A percentile compares a stretch with the other conserved stretches of the same genome.
phyloP scores from a whole-genome alignment of 1,140 invertebrate genomes.

The Halyomorpha halys region DNA sequence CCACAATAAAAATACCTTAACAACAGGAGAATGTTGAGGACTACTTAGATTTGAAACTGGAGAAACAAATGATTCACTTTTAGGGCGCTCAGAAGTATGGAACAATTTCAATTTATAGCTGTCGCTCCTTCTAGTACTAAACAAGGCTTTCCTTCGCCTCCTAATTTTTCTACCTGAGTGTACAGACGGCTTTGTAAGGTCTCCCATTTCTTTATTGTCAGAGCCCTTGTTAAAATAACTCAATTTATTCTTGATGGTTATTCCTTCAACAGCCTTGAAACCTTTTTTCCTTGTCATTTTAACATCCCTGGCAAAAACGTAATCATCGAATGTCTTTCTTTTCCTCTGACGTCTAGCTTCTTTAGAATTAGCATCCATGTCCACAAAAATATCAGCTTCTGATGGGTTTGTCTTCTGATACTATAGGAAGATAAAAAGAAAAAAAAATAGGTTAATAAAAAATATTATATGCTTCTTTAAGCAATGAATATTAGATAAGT shows the following conservation, averaged over 20 bases:
- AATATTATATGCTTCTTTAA: too few relatives aligned
- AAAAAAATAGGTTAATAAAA: slow-evolving; percentile 26
- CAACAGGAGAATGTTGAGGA: too few relatives aligned
- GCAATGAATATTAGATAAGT: too few relatives aligned
- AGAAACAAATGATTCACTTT: too few relatives aligned
- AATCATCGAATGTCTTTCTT: slow-evolving; percentile 27
- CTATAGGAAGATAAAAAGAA: slow-evolving; percentile 34
- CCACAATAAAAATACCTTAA: too few relatives aligned
- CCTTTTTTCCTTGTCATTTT: slow-evolving; percentile 13
- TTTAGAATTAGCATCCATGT: slow-evolving; percentile 27
- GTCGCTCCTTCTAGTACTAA: background rate
- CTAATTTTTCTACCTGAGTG: background rate
- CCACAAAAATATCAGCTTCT: slow-evolving; percentile 28
- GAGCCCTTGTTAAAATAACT: background rate
- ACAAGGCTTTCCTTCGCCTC: background rate
- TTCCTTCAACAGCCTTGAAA: background rate
- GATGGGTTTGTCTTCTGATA: slow-evolving; percentile 26
- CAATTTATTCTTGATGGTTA: background rate
- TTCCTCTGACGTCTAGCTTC: slow-evolving; percentile 28
- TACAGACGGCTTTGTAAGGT: background rate
- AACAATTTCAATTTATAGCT: background rate
- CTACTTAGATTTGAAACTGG: too few relatives aligned
- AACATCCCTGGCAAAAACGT: slow-evolving; percentile 21
- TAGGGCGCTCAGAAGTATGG: too few relatives aligned
- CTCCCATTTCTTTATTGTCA: background rate